phyloP scores from a whole-genome alignment of 2,888 invertebrate species.

The Lepidocyrtinus sp. region DNA sequence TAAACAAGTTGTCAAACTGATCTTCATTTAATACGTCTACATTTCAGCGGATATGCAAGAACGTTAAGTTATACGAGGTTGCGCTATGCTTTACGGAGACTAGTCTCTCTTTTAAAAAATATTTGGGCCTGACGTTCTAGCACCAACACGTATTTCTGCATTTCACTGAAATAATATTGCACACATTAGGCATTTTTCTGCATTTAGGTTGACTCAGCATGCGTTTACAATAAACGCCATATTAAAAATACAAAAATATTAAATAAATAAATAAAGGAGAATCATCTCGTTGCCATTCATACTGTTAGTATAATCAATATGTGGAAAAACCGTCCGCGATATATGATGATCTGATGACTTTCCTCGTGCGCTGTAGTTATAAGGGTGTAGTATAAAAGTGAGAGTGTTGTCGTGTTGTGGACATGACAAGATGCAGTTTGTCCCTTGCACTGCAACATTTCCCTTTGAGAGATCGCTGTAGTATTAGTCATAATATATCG shows the following conservation, averaged over 20 bases:
- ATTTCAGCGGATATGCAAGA: background rate
- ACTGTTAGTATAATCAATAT: too few relatives aligned
- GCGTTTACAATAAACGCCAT: too few relatives aligned
- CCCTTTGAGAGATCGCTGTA: background rate
- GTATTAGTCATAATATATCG: background rate
- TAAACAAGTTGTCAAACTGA: constrained; percentile 36
- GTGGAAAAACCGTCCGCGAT: too few relatives aligned
- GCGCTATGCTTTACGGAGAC: background rate
- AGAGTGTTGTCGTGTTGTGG: constrained; percentile 36
- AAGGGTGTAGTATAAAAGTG: constrained; percentile 53
- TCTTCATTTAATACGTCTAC: background rate
- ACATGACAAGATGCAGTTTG: constrained; percentile 33
- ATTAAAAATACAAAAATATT: too few relatives aligned
- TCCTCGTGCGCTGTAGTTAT: constrained; percentile 25
- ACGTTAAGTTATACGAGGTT: background rate
- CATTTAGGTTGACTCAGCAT: background rate
- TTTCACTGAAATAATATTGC: constrained; percentile 19
- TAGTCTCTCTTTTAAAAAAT: background rate
- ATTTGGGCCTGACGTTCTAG: background rate
- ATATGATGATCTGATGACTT: too few relatives aligned
- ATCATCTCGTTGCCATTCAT: too few relatives aligned
- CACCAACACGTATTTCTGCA: background rate
- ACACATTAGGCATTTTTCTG: background rate
- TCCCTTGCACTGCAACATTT: background rate
- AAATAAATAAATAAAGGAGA: too few relatives aligned